Evolutionary conservation across 2,797 vertebrate species (phyloP).

Genomic region (Stomatorhinus walkeri): DNA sequence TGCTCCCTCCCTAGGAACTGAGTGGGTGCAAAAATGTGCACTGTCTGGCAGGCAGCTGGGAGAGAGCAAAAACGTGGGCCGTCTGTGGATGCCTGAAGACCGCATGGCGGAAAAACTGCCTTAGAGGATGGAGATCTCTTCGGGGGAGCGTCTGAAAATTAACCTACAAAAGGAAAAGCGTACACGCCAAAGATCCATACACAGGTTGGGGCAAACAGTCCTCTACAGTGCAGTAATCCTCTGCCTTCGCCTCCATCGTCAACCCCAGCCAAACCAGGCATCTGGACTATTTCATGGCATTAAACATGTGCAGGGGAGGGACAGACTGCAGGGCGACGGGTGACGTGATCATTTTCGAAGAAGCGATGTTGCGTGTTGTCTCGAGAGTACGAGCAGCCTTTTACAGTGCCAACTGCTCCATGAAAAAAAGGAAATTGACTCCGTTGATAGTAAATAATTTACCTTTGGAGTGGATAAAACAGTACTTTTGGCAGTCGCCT

Average conservation of each 20-base stretch:
- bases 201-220: background rate
- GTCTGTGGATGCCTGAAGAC: background rate
- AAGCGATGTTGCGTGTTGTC: conserved; percentile 31
- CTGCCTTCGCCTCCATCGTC: background rate
- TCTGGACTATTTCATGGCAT: background rate
- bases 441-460: conserved; percentile 24
- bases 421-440: conserved; percentile 41
- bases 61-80: background rate
- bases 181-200: background rate
- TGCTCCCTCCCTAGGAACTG: background rate
- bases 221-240: background rate
- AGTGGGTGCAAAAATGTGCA: background rate
- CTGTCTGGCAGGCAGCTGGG: background rate
- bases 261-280: background rate
- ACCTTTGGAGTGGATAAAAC: background rate
- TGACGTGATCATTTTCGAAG: conserved; percentile 38
- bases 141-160: background rate
- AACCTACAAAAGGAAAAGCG: background rate
- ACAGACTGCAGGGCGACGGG: conserved; percentile 14
- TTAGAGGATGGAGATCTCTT: background rate
- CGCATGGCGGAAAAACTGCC: background rate
- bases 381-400: conserved; percentile 34
- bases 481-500: conserved; percentile 13
- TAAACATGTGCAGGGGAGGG: background rate
- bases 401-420: conserved; percentile 39